phyloP scores from a whole-genome alignment of 2,888 invertebrate species.

The Drosophila anomelani region DNA sequence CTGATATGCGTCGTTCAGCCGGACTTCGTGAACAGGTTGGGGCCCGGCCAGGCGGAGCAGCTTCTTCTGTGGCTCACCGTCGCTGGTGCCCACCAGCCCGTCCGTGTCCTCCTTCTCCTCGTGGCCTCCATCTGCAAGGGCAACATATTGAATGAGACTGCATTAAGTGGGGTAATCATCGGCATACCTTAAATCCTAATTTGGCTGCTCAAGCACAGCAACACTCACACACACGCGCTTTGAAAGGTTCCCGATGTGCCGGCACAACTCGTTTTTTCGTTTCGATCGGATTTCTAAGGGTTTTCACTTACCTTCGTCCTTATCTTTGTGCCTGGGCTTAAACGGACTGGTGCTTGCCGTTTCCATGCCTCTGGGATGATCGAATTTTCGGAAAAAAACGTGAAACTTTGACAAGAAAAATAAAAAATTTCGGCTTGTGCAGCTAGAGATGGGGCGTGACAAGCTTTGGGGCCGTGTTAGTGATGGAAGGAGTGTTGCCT shows the following conservation, averaged over 20 bases:
- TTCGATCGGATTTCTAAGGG: conserved; percentile 38
- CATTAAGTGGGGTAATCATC: conserved; percentile 70
- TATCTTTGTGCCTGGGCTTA: conserved; percentile 61
- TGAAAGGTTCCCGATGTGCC: conserved; percentile 55
- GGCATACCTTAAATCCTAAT: conserved; percentile 81
- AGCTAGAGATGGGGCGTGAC: conserved; percentile 22
- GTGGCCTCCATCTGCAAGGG: conserved; percentile 58
- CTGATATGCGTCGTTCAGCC: conserved; percentile 61
- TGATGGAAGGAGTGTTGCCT: background rate
- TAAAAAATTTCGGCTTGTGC: conserved; percentile 34
- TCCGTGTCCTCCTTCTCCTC: conserved; percentile 14
- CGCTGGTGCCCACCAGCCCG: conserved; percentile 4
- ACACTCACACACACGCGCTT: conserved; percentile 49
- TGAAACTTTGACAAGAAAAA: conserved; percentile 19
- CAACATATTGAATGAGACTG: conserved; percentile 79
- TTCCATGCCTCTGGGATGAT: conserved; percentile 47
- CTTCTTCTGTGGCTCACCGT: conserved; percentile 65
- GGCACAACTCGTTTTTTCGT: conserved; percentile 56
- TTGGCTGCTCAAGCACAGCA: conserved; percentile 46
- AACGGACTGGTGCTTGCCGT: conserved; percentile 52
- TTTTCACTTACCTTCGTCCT: conserved; percentile 68
- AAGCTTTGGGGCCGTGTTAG: conserved; percentile 9
- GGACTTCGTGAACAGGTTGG: conserved; percentile 8
- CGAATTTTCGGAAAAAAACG: conserved; percentile 25
- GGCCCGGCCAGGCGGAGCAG: conserved; percentile 48